Evolutionary conservation across 2,797 vertebrate genomes (phyloP).

Genomic region (Sus cebifrons): DNA sequence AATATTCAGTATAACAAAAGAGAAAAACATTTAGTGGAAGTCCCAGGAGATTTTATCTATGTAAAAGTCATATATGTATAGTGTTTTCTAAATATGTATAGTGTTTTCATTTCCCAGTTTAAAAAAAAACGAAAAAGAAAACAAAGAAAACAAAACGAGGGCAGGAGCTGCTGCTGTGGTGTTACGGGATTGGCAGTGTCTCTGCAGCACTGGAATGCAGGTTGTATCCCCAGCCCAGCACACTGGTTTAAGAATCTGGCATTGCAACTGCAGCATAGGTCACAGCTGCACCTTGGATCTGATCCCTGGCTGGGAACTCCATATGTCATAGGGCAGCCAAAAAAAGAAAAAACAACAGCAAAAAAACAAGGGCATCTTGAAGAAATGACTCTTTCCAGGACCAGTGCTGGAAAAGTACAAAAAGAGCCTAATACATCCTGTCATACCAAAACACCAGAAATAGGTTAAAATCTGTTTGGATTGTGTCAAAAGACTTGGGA

Average conservation of each 20-base stretch:
- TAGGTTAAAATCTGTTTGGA: neutral
- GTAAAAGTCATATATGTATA: conserved; percentile 20
- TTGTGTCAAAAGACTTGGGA: neutral
- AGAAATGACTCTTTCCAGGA: neutral
- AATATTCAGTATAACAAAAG: neutral
- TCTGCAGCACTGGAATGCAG: too few relatives aligned
- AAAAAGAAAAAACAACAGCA: neutral
- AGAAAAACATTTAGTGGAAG: conserved; percentile 33
- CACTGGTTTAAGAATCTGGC: too few relatives aligned
- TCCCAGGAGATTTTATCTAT: neutral
- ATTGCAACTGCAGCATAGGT: too few relatives aligned
- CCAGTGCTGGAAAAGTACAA: neutral
- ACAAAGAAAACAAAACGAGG: neutral
- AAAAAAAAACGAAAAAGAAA: neutral
- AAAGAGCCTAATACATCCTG: neutral
- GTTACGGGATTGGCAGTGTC: too few relatives aligned
- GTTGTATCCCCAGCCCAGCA: too few relatives aligned
- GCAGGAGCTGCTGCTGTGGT: neutral
- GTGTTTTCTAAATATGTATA: conserved; percentile 2
- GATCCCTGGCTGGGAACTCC: too few relatives aligned
- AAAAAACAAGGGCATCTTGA: neutral
- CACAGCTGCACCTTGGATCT: too few relatives aligned
- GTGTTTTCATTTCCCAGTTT: neutral
- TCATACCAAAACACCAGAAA: neutral
- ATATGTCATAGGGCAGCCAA: too few relatives aligned